These are phyloP conservation scores for Ametastegia equiseti DNA, from an alignment of 2,888 invertebrate genomes.

Conservation along the genomic window DNA sequence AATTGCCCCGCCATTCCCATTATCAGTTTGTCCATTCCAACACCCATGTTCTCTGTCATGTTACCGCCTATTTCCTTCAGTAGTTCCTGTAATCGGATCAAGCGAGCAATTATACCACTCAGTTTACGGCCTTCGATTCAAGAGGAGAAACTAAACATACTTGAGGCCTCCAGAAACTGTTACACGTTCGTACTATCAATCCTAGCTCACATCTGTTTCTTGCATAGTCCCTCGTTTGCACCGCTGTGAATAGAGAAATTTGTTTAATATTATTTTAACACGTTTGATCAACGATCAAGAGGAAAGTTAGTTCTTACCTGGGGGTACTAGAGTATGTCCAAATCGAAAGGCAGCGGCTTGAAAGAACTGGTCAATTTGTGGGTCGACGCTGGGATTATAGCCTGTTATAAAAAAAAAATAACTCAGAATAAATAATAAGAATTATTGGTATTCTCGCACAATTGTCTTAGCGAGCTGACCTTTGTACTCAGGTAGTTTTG, in stretches of 20 bases:
- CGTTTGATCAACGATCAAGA: not conserved
- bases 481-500: conserved; percentile 63
- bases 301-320: conserved; percentile 67
- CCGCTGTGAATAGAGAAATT: conserved; percentile 66
- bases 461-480: conserved; percentile 53
- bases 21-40: conserved; percentile 76
- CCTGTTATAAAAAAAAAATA: conserved; percentile 59
- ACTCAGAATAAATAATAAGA: not conserved
- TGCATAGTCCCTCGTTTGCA: conserved; percentile 76
- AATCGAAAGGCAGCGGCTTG: conserved; percentile 81
- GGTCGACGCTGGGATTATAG: conserved; percentile 78
- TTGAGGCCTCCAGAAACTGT: conserved; percentile 78
- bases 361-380: conserved; percentile 81
- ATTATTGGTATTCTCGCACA: not conserved
- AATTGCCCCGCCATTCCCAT: conserved; percentile 79
- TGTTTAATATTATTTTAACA: not conserved
- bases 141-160: conserved; percentile 59
- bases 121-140: not conserved
- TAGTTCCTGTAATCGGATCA: conserved; percentile 63
- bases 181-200: conserved; percentile 77
- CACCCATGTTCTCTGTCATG: conserved; percentile 60
- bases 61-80: conserved; percentile 53
- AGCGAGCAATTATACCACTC: no score
- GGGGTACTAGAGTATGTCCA: conserved; percentile 80
- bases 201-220: conserved; percentile 70